Base-by-base conservation (phyloP, 2,113 vertebrate genomes). In the Argyrosomus japonicus region DNA sequence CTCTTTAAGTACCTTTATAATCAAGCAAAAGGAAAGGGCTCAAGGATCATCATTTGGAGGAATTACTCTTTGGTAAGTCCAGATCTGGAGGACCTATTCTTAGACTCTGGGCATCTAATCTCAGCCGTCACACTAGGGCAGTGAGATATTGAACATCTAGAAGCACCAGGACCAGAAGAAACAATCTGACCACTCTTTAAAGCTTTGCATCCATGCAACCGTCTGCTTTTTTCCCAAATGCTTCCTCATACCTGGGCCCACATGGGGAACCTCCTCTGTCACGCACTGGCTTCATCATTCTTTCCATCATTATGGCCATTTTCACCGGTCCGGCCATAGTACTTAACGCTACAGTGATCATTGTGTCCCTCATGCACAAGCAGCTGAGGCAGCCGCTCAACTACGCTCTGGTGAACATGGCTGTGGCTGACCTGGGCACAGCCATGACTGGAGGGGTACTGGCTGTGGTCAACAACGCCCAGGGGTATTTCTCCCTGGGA, bases 301-400 rank as follows among this genome's bases (percentile, higher is more conserved):
- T 95, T 47, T 84, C 95, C 62, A 68, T 94, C 86, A 80, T 95
- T 21, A 95, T 95, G 92, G 92, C 91, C 3, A 2, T 92, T 64
- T 94, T 95, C 77, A 94, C 92, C 2, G 80, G 83, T 56, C 93
- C 94, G 19, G 89, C 94, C 82, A 90, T 95, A 57, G 12, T 94
- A 19, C 89, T 95, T 70, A 95, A 95, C 25, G 47, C 88, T 65
- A 94, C 93, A 56, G 94, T 95, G 88, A 93, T 95, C 69, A 86
- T 88, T 6, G 91, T 95, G 87, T 90, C 94, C 71, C 89, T 95
- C n/a, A 85, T 84, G 88, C 86, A 94, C 89, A 92, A 90, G 77
- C 93, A 96, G 91, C 92, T 96, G 87, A 90, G 89, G 79, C 94
- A 95, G 71, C 91, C 94, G 0, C 93, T 95, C 83, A 96, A 95